Conservation (phyloP, 2,797 vertebrate genomes). For the Dallia pectoralis region DNA sequence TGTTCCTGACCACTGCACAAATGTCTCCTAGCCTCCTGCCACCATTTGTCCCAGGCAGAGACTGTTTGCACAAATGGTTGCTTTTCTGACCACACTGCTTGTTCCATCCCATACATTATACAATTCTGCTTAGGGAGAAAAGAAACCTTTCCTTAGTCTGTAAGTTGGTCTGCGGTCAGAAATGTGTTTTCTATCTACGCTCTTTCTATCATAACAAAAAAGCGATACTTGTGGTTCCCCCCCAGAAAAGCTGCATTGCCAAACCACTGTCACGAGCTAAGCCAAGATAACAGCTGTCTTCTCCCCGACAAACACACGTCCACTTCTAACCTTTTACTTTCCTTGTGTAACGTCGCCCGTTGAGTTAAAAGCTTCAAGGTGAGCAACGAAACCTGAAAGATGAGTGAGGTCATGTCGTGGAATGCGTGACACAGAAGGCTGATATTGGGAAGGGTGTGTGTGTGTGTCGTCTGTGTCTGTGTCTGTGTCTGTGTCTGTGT, state of each 20-base stretch:
- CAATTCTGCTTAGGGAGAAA: not conserved
- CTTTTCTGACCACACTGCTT: not conserved
- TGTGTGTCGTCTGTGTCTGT: not conserved
- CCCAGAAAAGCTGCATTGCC: not conserved
- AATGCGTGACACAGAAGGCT: not conserved
- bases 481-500: not conserved
- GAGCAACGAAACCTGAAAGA: not conserved
- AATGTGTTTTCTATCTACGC: not conserved
- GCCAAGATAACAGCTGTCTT: not conserved
- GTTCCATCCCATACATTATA: not conserved
- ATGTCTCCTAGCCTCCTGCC: not conserved
- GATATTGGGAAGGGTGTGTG: constrained; percentile 9
- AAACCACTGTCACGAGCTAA: not conserved
- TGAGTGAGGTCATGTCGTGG: constrained; percentile 3
- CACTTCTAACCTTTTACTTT: not conserved
- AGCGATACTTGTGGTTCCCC: not conserved
- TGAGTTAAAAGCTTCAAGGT: not conserved
- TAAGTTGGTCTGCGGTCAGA: not conserved
- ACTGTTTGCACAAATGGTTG: not conserved
- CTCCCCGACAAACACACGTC: not conserved
- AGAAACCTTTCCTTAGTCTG: not conserved
- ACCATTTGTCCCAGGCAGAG: not conserved
- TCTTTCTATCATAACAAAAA: too few species aligned
- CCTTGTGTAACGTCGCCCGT: not conserved
- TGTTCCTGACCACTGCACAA: not conserved